Conservation (phyloP, 2,113 vertebrate species). For the Sylvietta virens region DNA sequence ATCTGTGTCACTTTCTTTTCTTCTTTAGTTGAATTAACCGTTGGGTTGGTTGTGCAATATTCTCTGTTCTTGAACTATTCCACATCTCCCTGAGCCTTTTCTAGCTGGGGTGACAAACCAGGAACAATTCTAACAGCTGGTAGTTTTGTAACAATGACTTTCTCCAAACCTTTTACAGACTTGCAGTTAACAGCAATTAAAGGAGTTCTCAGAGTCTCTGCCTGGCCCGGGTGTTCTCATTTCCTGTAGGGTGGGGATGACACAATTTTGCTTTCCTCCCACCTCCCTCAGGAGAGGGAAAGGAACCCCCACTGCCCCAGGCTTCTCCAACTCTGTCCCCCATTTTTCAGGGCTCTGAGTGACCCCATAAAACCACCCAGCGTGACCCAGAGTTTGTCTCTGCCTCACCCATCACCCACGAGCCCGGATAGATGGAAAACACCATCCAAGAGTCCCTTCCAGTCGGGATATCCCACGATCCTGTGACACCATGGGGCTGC, state of each 20-base stretch:
- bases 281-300: too few species aligned
- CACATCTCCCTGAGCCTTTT: conserved; percentile 74
- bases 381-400: too few species aligned
- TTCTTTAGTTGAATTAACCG: conserved; percentile 61
- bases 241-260: background rate
- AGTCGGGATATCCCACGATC: accelerated
- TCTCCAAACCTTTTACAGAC: conserved; percentile 78
- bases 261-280: background rate
- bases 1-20: conserved; percentile 34
- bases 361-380: accelerated
- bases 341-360: background rate
- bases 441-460: accelerated
- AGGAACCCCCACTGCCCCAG: background rate
- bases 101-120: conserved; percentile 56
- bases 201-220: conserved; percentile 66
- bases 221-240: background rate
- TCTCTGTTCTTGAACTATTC: conserved; percentile 77
- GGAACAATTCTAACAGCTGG: conserved; percentile 72
- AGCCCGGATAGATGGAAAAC: background rate
- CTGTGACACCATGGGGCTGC: accelerated
- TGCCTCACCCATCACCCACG: accelerated
- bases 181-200: conserved; percentile 77
- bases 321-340: background rate
- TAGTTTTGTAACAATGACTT: conserved; percentile 80
- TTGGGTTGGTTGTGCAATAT: conserved; percentile 83